phyloP scores from a whole-genome alignment of 2,113 vertebrate genomes.

The Conger conger region DNA sequence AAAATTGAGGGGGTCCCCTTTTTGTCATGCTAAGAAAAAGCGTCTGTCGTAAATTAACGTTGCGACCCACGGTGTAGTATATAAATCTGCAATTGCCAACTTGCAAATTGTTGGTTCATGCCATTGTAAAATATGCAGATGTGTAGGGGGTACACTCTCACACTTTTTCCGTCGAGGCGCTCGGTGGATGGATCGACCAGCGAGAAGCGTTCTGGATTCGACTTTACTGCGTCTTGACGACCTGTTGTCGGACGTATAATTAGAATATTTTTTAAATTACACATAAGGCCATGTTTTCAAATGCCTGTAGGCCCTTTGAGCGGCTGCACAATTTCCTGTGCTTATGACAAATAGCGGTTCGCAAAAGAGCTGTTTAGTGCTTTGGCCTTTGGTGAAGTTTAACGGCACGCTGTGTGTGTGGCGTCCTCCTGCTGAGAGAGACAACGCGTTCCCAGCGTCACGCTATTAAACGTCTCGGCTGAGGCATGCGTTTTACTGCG shows the following conservation, averaged over 20 bases:
- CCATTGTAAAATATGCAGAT: not conserved
- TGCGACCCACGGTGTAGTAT: not conserved
- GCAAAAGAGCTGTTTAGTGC: slow-evolving; percentile 7
- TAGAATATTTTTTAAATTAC: slow-evolving; percentile 16
- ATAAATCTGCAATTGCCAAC: not conserved
- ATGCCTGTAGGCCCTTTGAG: not conserved
- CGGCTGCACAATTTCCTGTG: not conserved
- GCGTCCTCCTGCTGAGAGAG: not conserved
- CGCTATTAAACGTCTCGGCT: not conserved
- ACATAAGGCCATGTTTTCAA: not conserved
- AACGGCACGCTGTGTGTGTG: not conserved
- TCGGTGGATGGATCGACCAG: not conserved
- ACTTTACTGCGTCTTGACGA: not conserved
- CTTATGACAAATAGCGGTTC: not conserved
- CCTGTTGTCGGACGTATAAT: not conserved
- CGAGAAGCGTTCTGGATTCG: not conserved
- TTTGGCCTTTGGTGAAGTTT: not conserved
- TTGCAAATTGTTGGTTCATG: not conserved
- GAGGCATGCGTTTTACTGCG: not conserved
- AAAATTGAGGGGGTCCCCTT: not conserved
- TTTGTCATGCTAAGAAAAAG: not conserved
- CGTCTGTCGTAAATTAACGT: not conserved
- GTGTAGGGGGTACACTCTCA: not conserved
- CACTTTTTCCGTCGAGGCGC: not conserved
- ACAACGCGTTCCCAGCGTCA: not conserved